A percentile compares a stretch with the other conserved stretches of the same genome.
Conservation (phyloP, 2,113 vertebrate species). For the Entomyzon cyanotis region DNA sequence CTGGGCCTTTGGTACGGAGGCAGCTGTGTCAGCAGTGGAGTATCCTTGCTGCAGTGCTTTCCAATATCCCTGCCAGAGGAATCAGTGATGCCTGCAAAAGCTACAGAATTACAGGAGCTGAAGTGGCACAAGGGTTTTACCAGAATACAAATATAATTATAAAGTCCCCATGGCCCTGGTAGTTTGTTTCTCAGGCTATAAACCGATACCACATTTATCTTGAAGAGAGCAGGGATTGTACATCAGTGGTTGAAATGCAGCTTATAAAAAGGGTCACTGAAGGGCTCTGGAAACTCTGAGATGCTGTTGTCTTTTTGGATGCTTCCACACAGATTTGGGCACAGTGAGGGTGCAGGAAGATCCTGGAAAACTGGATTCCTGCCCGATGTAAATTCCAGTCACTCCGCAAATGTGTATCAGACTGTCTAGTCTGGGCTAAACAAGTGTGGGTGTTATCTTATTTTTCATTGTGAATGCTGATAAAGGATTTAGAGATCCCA, state of each 20-base stretch:
- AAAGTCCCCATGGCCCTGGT: background rate
- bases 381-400: background rate
- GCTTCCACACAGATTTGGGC: background rate
- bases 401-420: background rate
- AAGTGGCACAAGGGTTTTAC: background rate
- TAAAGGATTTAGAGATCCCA: constrained; percentile 40
- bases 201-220: background rate
- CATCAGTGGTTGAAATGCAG: background rate
- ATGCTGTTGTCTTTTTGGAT: background rate
- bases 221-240: background rate
- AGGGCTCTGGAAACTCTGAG: background rate
- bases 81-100: background rate
- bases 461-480: constrained; percentile 30
- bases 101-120: background rate
- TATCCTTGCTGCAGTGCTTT: background rate
- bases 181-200: background rate
- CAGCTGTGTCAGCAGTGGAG: background rate
- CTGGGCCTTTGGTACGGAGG: background rate
- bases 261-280: background rate
- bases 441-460: background rate
- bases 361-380: background rate
- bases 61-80: background rate
- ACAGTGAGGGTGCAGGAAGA: background rate
- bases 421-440: background rate
- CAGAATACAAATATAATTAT: background rate